Conservation (phyloP, 2,113 vertebrate genomes). For the Ageneiosus marmoratus region DNA sequence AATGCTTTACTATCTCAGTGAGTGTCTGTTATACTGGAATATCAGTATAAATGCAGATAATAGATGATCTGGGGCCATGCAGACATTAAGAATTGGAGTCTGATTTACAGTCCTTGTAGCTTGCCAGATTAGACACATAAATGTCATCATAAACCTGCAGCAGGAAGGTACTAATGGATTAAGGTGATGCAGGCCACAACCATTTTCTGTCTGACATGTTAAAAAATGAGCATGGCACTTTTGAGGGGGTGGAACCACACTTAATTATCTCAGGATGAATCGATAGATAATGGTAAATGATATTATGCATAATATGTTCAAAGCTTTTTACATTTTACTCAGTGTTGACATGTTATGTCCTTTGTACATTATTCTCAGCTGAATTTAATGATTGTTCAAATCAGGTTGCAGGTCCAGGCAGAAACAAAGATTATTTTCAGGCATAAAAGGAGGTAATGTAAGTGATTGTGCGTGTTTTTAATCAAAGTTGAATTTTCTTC, state of each 20-base stretch:
- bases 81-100: background rate
- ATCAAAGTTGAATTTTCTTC: background rate
- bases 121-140: background rate
- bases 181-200: slow-evolving; percentile 29
- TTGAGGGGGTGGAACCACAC: background rate
- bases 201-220: slow-evolving; percentile 9
- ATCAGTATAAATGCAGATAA: background rate
- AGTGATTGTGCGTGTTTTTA: background rate
- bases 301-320: background rate
- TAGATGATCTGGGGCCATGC: background rate
- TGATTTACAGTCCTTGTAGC: background rate
- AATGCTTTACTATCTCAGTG: background rate
- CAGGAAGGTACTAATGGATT: slow-evolving; percentile 38
- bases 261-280: background rate
- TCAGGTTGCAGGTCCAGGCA: background rate
- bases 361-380: background rate
- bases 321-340: background rate
- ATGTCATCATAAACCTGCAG: slow-evolving; percentile 34
- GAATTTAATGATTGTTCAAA: background rate
- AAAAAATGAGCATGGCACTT: background rate
- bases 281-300: background rate
- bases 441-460: too few species aligned
- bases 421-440: background rate
- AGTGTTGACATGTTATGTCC: background rate
- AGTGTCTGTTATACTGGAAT: background rate